Conservation (phyloP, 1,140 invertebrate genomes). For the Rhopalosiphum maidis region DNA sequence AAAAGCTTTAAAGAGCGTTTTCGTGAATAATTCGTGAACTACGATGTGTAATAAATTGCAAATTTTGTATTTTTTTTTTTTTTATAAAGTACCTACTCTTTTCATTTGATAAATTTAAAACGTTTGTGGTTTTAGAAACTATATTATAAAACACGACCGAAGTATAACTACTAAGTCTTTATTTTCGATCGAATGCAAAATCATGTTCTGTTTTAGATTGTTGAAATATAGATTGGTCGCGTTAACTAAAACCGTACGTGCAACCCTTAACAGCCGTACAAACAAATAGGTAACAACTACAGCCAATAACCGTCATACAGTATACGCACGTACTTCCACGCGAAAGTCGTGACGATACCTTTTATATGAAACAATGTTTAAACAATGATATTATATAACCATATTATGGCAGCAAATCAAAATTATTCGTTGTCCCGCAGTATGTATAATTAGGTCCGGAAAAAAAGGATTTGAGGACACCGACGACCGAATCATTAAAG, state of each 20-base stretch:
- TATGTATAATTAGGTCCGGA: background rate
- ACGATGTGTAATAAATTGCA: background rate
- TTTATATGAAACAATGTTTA: background rate
- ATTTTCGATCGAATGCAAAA: background rate
- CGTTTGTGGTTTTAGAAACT: background rate
- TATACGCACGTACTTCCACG: background rate
- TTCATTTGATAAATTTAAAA: background rate
- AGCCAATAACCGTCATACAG: background rate
- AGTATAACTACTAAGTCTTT: background rate
- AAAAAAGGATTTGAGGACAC: background rate
- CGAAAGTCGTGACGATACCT: background rate
- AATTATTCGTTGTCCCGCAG: background rate
- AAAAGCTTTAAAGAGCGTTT: background rate
- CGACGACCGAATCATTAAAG: background rate
- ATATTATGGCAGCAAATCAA: background rate
- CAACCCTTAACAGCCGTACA: background rate
- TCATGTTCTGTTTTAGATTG: background rate
- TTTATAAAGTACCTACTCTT: background rate
- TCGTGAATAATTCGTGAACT: background rate
- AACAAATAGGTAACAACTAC: background rate
- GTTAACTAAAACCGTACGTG: background rate
- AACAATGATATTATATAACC: background rate
- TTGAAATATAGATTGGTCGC: too few relatives aligned
- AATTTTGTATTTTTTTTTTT: background rate
- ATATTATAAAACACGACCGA: background rate